Evolutionary conservation across 2,888 invertebrate species (phyloP), one percentile per base, ranked within the genome.

Genomic region (Epistrophe grossulariae): DNA sequence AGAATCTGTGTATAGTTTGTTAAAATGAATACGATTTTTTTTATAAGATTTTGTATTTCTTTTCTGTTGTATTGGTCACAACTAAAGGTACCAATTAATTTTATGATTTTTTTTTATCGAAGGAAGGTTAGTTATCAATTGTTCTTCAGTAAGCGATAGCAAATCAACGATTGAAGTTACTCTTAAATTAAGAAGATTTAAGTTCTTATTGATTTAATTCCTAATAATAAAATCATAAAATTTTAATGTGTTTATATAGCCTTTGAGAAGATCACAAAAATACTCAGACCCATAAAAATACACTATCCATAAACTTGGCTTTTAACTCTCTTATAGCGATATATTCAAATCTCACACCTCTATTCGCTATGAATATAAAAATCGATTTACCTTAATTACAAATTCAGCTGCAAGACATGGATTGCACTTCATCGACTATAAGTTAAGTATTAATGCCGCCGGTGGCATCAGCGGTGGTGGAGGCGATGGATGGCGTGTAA

Each of bases 361-460:
- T 60, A n/a, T 17, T 45, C 43, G 4, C 43, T 0, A 2, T 28
- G 28, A 43, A 64, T 43, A 45, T n/a, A 64, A 64, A 64, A 45
- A 64, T 64, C 43, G 62, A 64, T 64, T 64, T 43, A 45, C 31
- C 66, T 66, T 17, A 48, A 45, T 66, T 66, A 48, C 17, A 31
- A 10, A 31, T 66, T 66, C 45, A 35, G 17, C 48, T 66, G 10
- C 45, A 45, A 28, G 40, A 62, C 43, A 28, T 45, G 10, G 45
- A 15, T 28, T 64, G 66, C 66, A 66, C n/a, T 17, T 45, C 2
- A 11, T 31, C 43, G 13, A 6, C 43, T 13, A n/a, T n/a, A n/a
- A n/a, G n/a, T n/a, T n/a, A 15, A 45, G 40, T 48, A 24, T 15
- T 48, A 3, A 52, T 24, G 4, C 19, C 19, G 38, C 38, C 40